phyloP scores from a whole-genome alignment of 2,797 vertebrate species.

The Lateolabrax maculatus region DNA sequence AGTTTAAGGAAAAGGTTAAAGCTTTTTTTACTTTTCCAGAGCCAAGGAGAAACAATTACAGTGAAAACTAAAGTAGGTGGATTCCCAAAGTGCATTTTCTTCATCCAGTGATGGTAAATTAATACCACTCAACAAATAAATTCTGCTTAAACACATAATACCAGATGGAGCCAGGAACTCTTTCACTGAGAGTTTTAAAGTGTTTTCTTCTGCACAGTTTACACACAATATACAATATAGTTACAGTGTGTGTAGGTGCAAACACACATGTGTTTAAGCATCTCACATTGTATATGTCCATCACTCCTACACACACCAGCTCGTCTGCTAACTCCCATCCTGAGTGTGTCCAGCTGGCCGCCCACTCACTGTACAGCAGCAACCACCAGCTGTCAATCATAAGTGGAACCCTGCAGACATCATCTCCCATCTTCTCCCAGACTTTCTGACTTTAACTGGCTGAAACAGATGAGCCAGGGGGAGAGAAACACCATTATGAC shows the following conservation, averaged over 20 bases:
- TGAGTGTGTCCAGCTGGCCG: slow-evolving; percentile 41
- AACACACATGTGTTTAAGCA: slow-evolving; percentile 1
- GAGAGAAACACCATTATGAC: neutral
- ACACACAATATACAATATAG: neutral
- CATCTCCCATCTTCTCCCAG: slow-evolving; percentile 33
- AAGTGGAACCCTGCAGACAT: slow-evolving; percentile 34
- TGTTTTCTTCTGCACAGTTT: neutral
- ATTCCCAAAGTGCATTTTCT: neutral
- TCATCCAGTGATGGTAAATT: neutral
- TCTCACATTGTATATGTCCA: neutral
- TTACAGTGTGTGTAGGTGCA: neutral
- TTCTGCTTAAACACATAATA: neutral
- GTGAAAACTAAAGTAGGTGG: neutral
- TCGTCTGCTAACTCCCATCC: too few species aligned
- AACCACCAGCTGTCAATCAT: slow-evolving; percentile 61
- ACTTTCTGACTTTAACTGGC: slow-evolving; percentile 34
- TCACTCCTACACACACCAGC: slow-evolving; percentile 11
- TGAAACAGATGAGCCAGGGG: slow-evolving; percentile 27
- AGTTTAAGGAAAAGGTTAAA: neutral
- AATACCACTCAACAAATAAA: neutral
- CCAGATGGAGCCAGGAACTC: neutral
- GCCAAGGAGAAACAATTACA: neutral
- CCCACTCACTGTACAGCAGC: slow-evolving; percentile 38
- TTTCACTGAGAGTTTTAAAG: neutral
- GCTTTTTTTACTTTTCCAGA: neutral